Evolutionary conservation across 1,140 invertebrate species (phyloP).

Genomic region (Drosophila rufa): DNA sequence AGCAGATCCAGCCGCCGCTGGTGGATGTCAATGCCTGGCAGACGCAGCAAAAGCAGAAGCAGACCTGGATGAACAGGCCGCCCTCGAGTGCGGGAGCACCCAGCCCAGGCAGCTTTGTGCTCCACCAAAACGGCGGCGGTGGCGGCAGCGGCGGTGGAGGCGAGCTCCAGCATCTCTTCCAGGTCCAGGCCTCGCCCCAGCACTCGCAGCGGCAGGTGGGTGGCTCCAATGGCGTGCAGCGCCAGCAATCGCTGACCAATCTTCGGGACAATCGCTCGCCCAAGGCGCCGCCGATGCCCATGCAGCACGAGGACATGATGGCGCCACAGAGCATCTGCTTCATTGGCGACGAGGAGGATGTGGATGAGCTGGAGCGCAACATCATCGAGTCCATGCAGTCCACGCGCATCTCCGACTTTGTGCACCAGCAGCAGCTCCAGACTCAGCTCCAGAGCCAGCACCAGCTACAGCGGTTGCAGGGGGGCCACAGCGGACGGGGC

Average conservation of each 20-base stretch:
- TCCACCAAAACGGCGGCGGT: conserved; percentile 79
- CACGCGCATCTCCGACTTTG: conserved; percentile 78
- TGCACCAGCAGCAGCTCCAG: conserved; percentile 69
- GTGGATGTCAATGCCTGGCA: conserved; percentile 82
- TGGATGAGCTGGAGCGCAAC: conserved; percentile 82
- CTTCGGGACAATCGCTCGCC: conserved; percentile 79
- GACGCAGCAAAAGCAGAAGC: conserved; percentile 67
- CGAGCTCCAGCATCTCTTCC: conserved; percentile 83
- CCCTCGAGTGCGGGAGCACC: conserved; percentile 59
- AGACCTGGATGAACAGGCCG: conserved; percentile 67
- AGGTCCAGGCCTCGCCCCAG: conserved; percentile 80
- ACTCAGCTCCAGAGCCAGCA: conserved; percentile 50
- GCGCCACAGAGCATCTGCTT: conserved; percentile 97
- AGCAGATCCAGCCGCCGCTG: conserved; percentile 68
- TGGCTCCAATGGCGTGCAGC: conserved; percentile 74
- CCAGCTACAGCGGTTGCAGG: conserved; percentile 45
- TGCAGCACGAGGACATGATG: conserved; percentile 81
- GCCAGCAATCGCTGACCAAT: conserved; percentile 79
- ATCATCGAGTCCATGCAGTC: conserved; percentile 82
- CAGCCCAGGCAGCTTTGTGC: conserved; percentile 69
- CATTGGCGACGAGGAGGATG: conserved; percentile 89
- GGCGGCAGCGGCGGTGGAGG: conserved; percentile 70
- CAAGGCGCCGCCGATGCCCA: conserved; percentile 86
- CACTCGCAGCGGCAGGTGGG: conserved; percentile 56
- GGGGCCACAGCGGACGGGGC: conserved; percentile 65